A percentile compares a stretch with the other conserved stretches of the same genome.
These are phyloP conservation scores for Halcyon leucocephala DNA, from an alignment of 2,797 vertebrate genomes.

Conservation along the genomic window DNA sequence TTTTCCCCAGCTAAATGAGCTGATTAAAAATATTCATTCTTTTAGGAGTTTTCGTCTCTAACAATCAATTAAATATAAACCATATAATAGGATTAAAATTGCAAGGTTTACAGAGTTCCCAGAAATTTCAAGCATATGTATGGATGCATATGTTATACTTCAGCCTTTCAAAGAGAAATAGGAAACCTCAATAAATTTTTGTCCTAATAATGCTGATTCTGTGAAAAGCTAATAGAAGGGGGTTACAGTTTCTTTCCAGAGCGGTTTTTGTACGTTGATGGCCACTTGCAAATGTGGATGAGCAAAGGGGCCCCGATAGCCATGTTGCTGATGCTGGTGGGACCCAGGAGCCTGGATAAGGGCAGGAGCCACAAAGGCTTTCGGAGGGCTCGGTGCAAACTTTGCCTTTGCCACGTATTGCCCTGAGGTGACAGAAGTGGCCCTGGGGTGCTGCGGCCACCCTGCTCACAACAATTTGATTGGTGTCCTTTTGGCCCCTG, in stretches of 20 bases:
- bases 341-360: not conserved
- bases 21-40: conserved; percentile 63
- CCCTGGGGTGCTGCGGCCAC: not conserved
- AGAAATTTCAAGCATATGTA: not conserved
- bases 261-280: fast-evolving
- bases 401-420: fast-evolving
- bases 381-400: fast-evolving
- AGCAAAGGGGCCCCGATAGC: not conserved
- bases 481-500: not conserved
- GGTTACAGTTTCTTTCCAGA: not conserved
- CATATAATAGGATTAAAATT: not conserved
- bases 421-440: not conserved
- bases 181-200: not conserved
- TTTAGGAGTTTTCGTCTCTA: conserved; percentile 63
- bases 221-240: not conserved
- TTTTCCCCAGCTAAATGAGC: conserved; percentile 65
- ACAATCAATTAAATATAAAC: conserved; percentile 55
- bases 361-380: not conserved
- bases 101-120: not conserved
- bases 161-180: not conserved
- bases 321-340: not conserved
- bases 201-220: not conserved
- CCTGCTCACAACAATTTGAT: not conserved
- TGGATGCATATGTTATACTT: not conserved
- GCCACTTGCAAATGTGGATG: not conserved